Base-by-base conservation (phyloP, 2,888 invertebrate species). In the Didymodactylos carnosus region DNA sequence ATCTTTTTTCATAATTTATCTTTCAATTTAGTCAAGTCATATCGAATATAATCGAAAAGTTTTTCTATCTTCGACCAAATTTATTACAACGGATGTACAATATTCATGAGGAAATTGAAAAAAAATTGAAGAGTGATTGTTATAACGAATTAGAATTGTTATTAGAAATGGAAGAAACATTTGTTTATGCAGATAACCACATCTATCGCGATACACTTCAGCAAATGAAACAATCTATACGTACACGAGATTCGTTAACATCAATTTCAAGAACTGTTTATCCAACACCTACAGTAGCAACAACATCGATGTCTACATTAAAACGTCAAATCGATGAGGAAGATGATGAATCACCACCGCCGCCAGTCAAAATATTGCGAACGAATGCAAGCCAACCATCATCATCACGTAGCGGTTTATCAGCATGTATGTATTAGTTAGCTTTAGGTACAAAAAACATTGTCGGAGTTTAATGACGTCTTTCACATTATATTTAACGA, bases 291-390 rank as follows among this genome's bases (percentile, higher is more conserved):
- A 35, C 29, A 35, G 29, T 35, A 27, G 29, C 62, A 62, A 6
- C n/a, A n/a, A 62, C 29, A 35, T 62, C 62, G 0, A 62, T 35
- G 11, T 35, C 62, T n/a, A 62, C 62, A 62, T 7, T 62, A n/a
- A 62, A 62, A 62, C 62, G 62, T n/a, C n/a, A n/a, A n/a, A n/a
- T n/a, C n/a, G n/a, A n/a, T 62, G 62, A 62, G 29, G 62, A 62
- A 19, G 0, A n/a, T 19, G 62, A 35, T 19, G n/a, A 62, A 3
- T 19, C 19, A n/a, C n/a, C 8, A 16, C 29, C 6, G 19, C 35
- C 29, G 35, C 62, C 35, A 19, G 8, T 35, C 5, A 62, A 62
- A 62, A 62, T 62, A 5, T 62, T 35, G 19, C 62, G 62, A 10
- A 16, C 62, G 11, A 62, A 35, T 62, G 7, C 14, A n/a, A n/a